Conservation (phyloP, 2,113 vertebrate genomes). For the Trochalopteron elliotii region DNA sequence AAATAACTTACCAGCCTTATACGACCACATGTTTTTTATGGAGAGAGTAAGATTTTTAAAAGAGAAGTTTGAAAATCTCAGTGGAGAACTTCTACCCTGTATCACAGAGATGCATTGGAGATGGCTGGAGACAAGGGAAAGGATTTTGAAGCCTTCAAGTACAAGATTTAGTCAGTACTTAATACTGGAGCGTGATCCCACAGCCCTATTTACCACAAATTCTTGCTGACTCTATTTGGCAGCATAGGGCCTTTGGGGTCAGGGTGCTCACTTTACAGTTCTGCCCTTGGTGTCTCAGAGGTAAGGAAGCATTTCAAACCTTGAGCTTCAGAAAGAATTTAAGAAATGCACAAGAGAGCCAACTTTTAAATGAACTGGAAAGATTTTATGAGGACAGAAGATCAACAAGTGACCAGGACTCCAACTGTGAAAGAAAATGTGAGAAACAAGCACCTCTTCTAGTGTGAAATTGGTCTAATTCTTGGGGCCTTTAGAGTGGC, state of each 20-base stretch:
- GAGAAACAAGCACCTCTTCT: slow-evolving; percentile 54
- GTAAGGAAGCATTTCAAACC: slow-evolving; percentile 36
- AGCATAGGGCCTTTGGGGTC: slow-evolving; percentile 24
- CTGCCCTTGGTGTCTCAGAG: neutral
- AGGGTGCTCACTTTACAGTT: slow-evolving; percentile 43
- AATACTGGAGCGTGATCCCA: neutral
- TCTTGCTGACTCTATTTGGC: slow-evolving; percentile 10
- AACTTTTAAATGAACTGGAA: slow-evolving; percentile 71
- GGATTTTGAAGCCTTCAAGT: neutral
- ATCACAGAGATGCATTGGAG: neutral
- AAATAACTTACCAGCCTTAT: neutral
- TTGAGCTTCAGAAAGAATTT: slow-evolving; percentile 40
- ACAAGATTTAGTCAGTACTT: neutral
- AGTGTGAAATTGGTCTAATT: slow-evolving; percentile 66
- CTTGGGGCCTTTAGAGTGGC: slow-evolving; percentile 48
- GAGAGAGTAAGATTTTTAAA: neutral
- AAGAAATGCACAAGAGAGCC: slow-evolving; percentile 64
- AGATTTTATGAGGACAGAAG: slow-evolving; percentile 65
- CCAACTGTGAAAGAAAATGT: slow-evolving; percentile 68
- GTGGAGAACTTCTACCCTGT: neutral
- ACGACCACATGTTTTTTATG: neutral
- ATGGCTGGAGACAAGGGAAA: neutral
- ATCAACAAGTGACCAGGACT: slow-evolving; percentile 60
- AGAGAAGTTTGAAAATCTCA: neutral
- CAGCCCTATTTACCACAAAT: neutral